A percentile compares a stretch with the other conserved stretches of the same genome.
Evolutionary conservation across 1,140 invertebrate species (phyloP).

Genomic region (Psilanteris sp.): DNA sequence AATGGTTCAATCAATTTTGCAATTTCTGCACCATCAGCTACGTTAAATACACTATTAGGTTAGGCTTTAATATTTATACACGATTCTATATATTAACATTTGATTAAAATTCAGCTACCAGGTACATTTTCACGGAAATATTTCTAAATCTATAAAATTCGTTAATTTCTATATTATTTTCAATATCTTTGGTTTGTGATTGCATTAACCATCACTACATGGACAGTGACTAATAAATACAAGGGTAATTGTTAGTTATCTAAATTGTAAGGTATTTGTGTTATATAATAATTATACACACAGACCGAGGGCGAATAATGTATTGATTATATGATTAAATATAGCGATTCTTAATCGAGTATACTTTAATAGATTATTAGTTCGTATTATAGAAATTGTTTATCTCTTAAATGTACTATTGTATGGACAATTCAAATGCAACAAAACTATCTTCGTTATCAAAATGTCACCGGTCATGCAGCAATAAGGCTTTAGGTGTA

Average conservation of each 20-base stretch:
- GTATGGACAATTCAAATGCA: too few relatives aligned
- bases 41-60: constrained; percentile 39
- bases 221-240: constrained; percentile 4
- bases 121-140: constrained; percentile 58
- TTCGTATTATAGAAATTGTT: too few relatives aligned
- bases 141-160: constrained; percentile 53
- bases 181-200: constrained; percentile 21
- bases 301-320: too few relatives aligned
- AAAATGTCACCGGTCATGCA: constrained; percentile 70
- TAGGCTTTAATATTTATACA: constrained; percentile 40
- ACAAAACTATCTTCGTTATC: too few relatives aligned
- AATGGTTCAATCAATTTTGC: too few relatives aligned
- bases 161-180: constrained; percentile 24
- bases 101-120: constrained; percentile 53
- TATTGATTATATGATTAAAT: too few relatives aligned
- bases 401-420: too few relatives aligned
- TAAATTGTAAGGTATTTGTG: too few relatives aligned
- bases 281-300: too few relatives aligned
- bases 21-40: constrained; percentile 40
- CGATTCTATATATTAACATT: constrained; percentile 42
- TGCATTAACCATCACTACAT: constrained; percentile 39
- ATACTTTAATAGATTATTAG: too few relatives aligned
- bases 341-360: too few relatives aligned
- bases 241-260: too few relatives aligned
- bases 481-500: constrained; percentile 75